Conservation (phyloP, 1,140 invertebrate genomes). For the Brevipalpus yothersi region DNA sequence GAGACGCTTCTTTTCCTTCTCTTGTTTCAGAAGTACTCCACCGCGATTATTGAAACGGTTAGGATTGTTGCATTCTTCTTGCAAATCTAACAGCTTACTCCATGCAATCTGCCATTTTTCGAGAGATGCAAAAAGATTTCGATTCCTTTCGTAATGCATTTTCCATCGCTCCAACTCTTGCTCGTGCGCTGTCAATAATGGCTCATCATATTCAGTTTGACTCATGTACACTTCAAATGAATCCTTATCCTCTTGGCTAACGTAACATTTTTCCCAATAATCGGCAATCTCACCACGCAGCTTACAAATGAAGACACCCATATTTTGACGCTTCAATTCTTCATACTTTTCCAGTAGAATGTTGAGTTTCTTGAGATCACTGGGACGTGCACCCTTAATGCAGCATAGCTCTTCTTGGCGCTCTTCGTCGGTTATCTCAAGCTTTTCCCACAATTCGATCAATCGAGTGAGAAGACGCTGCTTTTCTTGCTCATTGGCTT, state of each 20-base stretch:
- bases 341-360: constrained; percentile 35
- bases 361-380: constrained; percentile 19
- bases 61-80: constrained; percentile 40
- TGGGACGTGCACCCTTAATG: constrained; percentile 18
- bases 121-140: constrained; percentile 26
- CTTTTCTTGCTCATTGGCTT: not conserved
- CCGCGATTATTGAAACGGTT: constrained; percentile 57
- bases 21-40: constrained; percentile 50
- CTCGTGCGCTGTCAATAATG: constrained; percentile 43
- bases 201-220: constrained; percentile 35
- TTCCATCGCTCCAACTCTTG: constrained; percentile 38
- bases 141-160: constrained; percentile 36
- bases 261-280: constrained; percentile 44
- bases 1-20: constrained; percentile 48
- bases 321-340: constrained; percentile 32
- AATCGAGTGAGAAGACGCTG: constrained; percentile 14
- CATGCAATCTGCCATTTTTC: constrained; percentile 33
- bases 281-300: constrained; percentile 35
- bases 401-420: constrained; percentile 22
- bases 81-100: constrained; percentile 37
- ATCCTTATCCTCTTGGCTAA: constrained; percentile 30
- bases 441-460: constrained; percentile 30
- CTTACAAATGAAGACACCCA: constrained; percentile 39
- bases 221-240: constrained; percentile 34
- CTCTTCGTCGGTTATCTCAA: constrained; percentile 29